phyloP scores from a whole-genome alignment of 2,113 vertebrate genomes.

The Tyrannus savana region DNA sequence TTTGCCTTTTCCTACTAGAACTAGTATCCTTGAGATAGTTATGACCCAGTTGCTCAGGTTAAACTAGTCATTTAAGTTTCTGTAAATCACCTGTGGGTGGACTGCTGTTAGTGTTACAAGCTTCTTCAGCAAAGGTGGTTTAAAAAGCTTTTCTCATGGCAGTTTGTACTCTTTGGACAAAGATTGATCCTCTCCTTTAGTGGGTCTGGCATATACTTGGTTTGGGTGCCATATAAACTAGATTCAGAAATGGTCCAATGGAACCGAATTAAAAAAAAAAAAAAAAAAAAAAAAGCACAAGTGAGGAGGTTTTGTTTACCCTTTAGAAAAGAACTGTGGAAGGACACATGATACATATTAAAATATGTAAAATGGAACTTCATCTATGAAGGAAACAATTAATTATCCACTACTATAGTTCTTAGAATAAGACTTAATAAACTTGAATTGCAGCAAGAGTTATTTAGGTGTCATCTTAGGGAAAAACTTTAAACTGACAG shows the following conservation, averaged over 20 bases:
- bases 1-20: background rate
- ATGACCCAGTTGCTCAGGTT: background rate
- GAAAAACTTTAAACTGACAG: background rate
- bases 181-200: background rate
- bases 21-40: background rate
- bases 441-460: background rate
- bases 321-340: background rate
- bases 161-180: background rate
- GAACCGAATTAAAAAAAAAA: background rate
- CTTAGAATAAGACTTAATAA: background rate
- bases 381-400: background rate
- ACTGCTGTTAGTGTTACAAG: background rate
- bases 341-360: background rate
- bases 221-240: background rate
- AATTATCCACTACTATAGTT: background rate
- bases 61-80: background rate
- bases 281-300: background rate
- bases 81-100: background rate
- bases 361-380: background rate
- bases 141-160: background rate
- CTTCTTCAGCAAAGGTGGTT: background rate
- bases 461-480: fast-evolving
- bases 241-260: background rate
- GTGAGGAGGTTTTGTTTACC: background rate
- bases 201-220: background rate